Percentiles rank a stretch among this genome's conserved stretches.
Evolutionary conservation across 2,113 vertebrate genomes (phyloP).

Genomic region (Labeo catla): DNA sequence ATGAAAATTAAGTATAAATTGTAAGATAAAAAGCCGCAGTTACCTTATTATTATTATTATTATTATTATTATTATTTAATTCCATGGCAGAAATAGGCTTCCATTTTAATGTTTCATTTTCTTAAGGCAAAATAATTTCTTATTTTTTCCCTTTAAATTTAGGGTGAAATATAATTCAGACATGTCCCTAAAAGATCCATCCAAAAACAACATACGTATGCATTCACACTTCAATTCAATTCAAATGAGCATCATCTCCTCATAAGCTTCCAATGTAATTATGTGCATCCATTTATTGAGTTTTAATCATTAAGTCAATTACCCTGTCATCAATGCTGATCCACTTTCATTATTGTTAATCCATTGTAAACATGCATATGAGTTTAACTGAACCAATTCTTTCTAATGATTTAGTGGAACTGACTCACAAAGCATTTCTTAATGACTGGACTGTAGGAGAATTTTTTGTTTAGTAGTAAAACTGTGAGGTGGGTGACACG

Average conservation of each 20-base stretch:
- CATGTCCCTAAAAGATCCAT: neutral
- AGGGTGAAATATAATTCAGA: neutral
- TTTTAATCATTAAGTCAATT: neutral
- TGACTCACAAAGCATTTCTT: neutral
- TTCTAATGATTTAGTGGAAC: neutral
- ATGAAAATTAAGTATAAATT: no score
- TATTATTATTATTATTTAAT: no score
- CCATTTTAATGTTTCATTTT: neutral
- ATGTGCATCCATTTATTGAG: neutral
- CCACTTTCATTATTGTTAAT: neutral
- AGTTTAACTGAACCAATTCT: neutral
- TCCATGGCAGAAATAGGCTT: no score
- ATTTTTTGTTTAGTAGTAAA: neutral
- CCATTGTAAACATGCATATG: neutral
- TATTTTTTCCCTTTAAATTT: neutral
- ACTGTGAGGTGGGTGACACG: neutral
- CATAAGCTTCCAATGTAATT: neutral
- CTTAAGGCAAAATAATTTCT: neutral
- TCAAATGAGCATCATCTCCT: neutral
- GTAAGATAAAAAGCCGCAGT: no score
- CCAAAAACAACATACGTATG: neutral
- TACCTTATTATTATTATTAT: no score
- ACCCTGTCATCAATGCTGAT: neutral
- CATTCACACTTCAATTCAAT: neutral
- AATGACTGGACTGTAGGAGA: neutral